Percentiles rank a stretch among this genome's conserved stretches.
Evolutionary conservation across 2,888 invertebrate genomes (phyloP).

Genomic region (Papilio elwesi): DNA sequence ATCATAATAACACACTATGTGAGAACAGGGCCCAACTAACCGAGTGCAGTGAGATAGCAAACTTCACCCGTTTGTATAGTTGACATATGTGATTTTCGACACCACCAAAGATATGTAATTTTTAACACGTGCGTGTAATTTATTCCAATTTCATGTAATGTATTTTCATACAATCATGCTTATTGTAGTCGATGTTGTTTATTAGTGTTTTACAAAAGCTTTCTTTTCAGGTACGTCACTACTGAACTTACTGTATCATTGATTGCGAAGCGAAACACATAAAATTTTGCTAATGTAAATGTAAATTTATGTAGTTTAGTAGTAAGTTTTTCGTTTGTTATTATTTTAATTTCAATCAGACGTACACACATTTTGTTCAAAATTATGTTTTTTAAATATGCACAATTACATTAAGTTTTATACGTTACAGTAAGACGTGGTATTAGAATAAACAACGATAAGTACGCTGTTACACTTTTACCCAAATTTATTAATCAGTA

Average conservation of each 20-base stretch:
- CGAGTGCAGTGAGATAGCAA: not conserved
- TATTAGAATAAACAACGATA: no score
- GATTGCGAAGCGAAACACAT: not conserved
- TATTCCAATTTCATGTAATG: not conserved
- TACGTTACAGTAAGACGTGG: no score
- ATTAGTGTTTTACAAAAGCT: not conserved
- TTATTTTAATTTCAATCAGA: no score
- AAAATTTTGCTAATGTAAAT: conserved; percentile 40
- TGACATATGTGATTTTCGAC: not conserved
- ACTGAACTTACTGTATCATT: not conserved
- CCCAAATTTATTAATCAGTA: not conserved
- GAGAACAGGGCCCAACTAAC: conserved; percentile 20
- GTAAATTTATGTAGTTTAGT: not conserved
- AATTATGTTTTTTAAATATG: no score
- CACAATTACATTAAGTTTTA: no score
- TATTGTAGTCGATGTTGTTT: conserved; percentile 1
- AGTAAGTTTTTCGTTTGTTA: no score
- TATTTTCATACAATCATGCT: not conserved
- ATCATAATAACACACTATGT: conserved; percentile 13
- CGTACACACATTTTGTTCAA: no score
- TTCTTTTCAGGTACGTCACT: conserved; percentile 45
- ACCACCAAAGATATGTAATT: not conserved
- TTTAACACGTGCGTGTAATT: not conserved
- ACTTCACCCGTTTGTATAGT: not conserved
- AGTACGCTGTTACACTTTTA: not conserved